Percentiles rank a stretch among this genome's conserved stretches.
Evolutionary conservation across 1,140 invertebrate genomes (phyloP).

Genomic region (Saccostrea glomerata): DNA sequence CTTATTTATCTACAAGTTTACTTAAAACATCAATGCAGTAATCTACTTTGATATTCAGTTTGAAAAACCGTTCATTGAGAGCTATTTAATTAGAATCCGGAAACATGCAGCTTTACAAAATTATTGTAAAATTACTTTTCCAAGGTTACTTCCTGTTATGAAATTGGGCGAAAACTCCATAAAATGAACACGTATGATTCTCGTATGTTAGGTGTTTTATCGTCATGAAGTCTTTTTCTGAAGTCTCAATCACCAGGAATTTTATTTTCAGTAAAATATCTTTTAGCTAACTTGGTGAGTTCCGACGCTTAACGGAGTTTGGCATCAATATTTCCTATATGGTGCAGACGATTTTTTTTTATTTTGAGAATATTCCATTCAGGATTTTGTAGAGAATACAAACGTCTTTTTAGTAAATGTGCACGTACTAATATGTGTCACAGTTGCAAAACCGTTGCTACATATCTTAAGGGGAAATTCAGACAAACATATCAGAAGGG

Average conservation of each 20-base stretch:
- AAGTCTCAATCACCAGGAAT: background rate
- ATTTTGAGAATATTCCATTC: no score
- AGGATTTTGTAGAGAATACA: no score
- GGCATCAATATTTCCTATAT: no score
- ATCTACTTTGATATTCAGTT: background rate
- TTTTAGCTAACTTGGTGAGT: constrained; percentile 26
- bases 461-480: no score
- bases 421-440: no score
- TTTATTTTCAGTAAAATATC: background rate
- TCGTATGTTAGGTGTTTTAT: background rate
- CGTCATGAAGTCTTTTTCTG: background rate
- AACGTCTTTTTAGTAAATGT: no score
- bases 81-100: background rate
- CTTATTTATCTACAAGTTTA: no score
- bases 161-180: background rate
- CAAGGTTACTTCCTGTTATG: background rate
- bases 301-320: no score
- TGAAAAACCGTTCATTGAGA: background rate
- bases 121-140: background rate
- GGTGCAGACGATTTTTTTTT: no score
- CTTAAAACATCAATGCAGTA: no score
- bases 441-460: no score
- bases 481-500: no score
- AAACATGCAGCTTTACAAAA: background rate
- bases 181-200: background rate